Percentiles rank a stretch among this genome's conserved stretches.
phyloP scores from a whole-genome alignment of 2,797 vertebrate species.

The Syndactyla subalaris region DNA sequence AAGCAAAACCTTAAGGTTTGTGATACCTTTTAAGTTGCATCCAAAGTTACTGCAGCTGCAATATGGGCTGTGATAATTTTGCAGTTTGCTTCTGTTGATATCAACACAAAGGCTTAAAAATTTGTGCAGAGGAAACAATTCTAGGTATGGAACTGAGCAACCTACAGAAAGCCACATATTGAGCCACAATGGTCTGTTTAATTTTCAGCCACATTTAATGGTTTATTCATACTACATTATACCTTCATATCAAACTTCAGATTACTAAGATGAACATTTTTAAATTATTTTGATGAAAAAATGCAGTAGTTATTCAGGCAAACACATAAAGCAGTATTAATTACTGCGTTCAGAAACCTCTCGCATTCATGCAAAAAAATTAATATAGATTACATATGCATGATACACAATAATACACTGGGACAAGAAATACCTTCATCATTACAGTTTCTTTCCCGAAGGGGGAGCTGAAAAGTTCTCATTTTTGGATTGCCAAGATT shows the following conservation, averaged over 20 bases:
- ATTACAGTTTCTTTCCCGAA: conserved; percentile 62
- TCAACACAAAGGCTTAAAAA: not conserved
- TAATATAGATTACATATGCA: not conserved
- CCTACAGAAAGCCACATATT: not conserved
- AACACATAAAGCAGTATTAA: not conserved
- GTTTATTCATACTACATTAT: not conserved
- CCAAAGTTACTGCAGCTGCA: not conserved
- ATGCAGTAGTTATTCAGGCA: not conserved
- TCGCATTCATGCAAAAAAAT: not conserved
- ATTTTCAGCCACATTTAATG: not conserved
- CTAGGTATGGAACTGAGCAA: not conserved
- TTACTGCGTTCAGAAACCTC: not conserved
- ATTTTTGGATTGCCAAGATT: conserved; percentile 63
- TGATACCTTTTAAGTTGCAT: not conserved
- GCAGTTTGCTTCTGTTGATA: not conserved
- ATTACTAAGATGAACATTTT: not conserved
- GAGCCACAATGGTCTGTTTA: not conserved
- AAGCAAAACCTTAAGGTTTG: not conserved
- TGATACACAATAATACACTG: not conserved
- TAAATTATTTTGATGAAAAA: not conserved
- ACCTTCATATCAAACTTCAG: not conserved
- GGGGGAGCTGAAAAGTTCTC: conserved; percentile 62
- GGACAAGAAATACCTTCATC: conserved; percentile 75
- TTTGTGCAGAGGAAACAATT: not conserved
- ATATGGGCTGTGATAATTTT: not conserved